Evolutionary conservation across 2,797 vertebrate genomes (phyloP).

Genomic region (Anguilla marmorata): DNA sequence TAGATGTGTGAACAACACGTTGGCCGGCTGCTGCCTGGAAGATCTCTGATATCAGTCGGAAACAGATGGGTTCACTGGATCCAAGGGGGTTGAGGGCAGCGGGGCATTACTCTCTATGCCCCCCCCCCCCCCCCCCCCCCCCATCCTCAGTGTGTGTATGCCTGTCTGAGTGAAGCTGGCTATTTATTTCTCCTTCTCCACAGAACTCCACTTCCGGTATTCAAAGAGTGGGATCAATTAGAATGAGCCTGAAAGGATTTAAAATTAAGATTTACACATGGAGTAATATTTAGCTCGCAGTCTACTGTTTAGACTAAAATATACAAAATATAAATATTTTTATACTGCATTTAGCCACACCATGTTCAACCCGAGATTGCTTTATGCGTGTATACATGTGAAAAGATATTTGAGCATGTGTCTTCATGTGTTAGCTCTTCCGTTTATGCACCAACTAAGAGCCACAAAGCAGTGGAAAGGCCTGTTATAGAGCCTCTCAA

Average conservation of each 20-base stretch:
- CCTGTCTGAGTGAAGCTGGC: neutral
- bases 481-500: neutral
- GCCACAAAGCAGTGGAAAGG: neutral
- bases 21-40: conserved; percentile 31
- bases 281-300: neutral
- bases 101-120: neutral
- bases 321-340: neutral
- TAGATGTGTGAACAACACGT: conserved; percentile 30
- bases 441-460: neutral
- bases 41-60: conserved; percentile 47
- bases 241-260: neutral
- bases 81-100: neutral
- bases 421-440: neutral
- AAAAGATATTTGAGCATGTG: neutral
- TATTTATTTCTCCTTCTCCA: neutral
- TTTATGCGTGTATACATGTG: neutral
- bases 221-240: neutral
- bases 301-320: no score
- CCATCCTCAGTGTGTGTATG: neutral
- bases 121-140: neutral
- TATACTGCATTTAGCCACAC: neutral
- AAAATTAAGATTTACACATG: neutral
- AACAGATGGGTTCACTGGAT: conserved; percentile 38
- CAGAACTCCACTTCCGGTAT: neutral
- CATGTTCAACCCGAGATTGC: neutral